A percentile compares a stretch with the other conserved stretches of the same genome.
These are phyloP conservation scores for Heteromyza rotundicornis DNA, from an alignment of 2,888 invertebrate species.

Conservation along the genomic window DNA sequence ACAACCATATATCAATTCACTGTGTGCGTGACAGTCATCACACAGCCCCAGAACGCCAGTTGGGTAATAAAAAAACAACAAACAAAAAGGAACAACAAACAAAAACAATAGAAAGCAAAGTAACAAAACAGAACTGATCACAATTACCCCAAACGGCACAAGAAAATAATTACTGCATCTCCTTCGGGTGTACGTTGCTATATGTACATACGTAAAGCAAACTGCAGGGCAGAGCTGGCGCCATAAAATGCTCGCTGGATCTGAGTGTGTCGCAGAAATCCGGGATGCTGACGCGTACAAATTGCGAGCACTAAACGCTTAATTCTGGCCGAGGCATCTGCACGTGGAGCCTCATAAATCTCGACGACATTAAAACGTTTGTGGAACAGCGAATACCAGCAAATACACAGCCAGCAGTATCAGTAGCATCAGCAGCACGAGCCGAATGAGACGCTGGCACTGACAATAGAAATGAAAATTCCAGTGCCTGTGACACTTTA, in stretches of 20 bases:
- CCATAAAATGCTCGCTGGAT: too few species aligned
- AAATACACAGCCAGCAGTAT: not conserved
- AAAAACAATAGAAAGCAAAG: too few species aligned
- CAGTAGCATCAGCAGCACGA: not conserved
- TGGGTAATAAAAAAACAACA: not conserved
- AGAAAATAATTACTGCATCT: not conserved
- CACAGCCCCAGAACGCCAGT: too few species aligned
- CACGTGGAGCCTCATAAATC: not conserved
- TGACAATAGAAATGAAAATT: too few species aligned
- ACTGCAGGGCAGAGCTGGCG: too few species aligned
- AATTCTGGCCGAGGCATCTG: not conserved
- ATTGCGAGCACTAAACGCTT: not conserved
- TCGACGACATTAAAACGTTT: constrained; percentile 1
- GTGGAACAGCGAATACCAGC: not conserved
- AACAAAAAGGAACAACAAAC: not conserved
- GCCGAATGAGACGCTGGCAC: not conserved
- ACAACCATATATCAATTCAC: not conserved
- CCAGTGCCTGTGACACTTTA: too few species aligned
- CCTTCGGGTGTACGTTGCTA: not conserved
- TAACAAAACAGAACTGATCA: not conserved
- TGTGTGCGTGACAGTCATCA: constrained; percentile 2
- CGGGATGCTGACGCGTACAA: constrained; percentile 1
- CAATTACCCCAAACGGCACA: not conserved
- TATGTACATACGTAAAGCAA: too few species aligned
- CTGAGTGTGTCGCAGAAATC: not conserved